Base-by-base conservation (phyloP, 2,888 invertebrate species). In the Ophonus ardosiacus region DNA sequence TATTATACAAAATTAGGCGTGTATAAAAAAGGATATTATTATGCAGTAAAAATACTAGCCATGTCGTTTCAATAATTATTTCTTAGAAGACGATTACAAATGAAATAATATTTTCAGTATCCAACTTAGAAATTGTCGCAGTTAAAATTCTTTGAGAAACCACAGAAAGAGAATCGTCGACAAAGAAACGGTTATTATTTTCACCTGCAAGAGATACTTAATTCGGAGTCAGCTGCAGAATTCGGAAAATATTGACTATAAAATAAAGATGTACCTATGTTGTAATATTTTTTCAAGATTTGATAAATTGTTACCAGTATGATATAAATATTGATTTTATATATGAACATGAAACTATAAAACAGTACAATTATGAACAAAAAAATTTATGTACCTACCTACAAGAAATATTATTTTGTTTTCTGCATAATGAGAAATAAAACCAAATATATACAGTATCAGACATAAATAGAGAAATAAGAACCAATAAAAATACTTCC, bases 41-140 rank as follows among this genome's bases (percentile, higher is more conserved):
- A 82, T 82, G 82, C 82, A 82, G 82, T 82, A 82, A 82, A 81
- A 82, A 71, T 82, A 82, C 74, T 82, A 74, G 59, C 82, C 74
- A 82, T 82, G 71, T 82, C 74, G 82, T 74, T 82, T 71, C 71
- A 57, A 74, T 82, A 82, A 82, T 82, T 82, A 82, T 71, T 82
- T 82, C 82, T 71, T 43, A 82, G 82, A 82, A 81, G 68, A 81
- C 81, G 68, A 81, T 81, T 81, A 68, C 81, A 81, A 68, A 68
- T 81, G 68, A 51, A 81, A 59, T 71, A 74, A 82, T 82, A 81
- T 68, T 81, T 81, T 81, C 81, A 56, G 81, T 68, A 65, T 63
- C 59, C 79, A 10, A 79, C 21, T 68, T 82, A 59, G 74, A 80
- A 80, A 59, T 61, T 80, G 82, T 71, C 82, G 65, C 51, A 65